phyloP scores from a whole-genome alignment of 2,113 vertebrate species.

The Tetraodon nigroviridis region DNA sequence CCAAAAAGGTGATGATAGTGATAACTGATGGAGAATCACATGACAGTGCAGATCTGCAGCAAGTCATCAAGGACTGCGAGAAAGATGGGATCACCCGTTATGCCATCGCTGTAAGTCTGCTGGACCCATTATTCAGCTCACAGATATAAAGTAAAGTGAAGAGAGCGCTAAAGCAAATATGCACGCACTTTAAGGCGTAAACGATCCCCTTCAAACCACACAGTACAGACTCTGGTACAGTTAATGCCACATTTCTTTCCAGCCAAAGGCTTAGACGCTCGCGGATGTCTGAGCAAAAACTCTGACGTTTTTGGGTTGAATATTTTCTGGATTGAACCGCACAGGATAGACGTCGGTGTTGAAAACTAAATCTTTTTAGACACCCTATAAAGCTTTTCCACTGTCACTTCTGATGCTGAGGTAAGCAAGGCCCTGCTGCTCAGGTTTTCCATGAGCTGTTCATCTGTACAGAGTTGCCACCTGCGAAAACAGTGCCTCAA shows the following conservation, averaged over 20 bases:
- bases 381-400: not conserved
- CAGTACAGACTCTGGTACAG: conserved; percentile 15
- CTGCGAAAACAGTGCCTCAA: too few species aligned
- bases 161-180: too few species aligned
- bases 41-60: conserved; percentile 87
- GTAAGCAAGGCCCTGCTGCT: not conserved
- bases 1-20: conserved; percentile 97
- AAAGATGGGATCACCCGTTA: conserved; percentile 93
- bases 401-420: not conserved
- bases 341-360: not conserved
- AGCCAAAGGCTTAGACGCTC: not conserved
- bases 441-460: not conserved
- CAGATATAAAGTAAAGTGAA: too few species aligned
- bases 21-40: conserved; percentile 98
- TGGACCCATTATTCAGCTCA: conserved; percentile 10
- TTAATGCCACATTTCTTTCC: conserved; percentile 19
- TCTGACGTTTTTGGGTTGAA: conserved; percentile 26
- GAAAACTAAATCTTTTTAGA: conserved; percentile 3
- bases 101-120: conserved; percentile 86
- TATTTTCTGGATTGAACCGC: conserved; percentile 5
- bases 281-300: conserved; percentile 8
- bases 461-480: not conserved
- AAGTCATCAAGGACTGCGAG: conserved; percentile 90
- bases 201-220: conserved; percentile 46
- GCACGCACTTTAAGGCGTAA: conserved; percentile 43